A percentile compares a stretch with the other conserved stretches of the same genome.
Evolutionary conservation across 1,140 invertebrate genomes (phyloP).

Genomic region (Bombus haemorrhoidalis): DNA sequence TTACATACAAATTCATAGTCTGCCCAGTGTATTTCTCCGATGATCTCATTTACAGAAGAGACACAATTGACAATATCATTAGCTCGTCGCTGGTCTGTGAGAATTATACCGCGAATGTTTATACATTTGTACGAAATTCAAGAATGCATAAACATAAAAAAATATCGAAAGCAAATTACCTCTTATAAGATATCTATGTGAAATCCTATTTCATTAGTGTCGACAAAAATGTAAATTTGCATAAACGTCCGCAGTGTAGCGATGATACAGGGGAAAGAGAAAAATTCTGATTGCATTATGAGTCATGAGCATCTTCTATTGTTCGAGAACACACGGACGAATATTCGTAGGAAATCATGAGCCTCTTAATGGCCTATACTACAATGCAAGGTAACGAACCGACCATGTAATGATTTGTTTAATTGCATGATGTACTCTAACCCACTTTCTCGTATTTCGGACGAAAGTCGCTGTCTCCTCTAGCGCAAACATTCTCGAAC

Average conservation of each 20-base stretch:
- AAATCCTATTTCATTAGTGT: too few relatives aligned
- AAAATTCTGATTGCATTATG: not conserved
- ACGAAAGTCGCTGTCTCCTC: not conserved
- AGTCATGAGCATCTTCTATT: not conserved
- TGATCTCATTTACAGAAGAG: not conserved
- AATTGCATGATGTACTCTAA: not conserved
- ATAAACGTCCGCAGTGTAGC: too few relatives aligned
- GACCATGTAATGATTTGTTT: conserved; percentile 21
- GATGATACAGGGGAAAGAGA: not conserved
- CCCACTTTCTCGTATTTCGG: conserved; percentile 4
- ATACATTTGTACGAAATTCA: not conserved
- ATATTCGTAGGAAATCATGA: not conserved
- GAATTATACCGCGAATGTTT: not conserved
- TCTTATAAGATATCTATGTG: too few relatives aligned
- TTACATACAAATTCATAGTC: too few relatives aligned
- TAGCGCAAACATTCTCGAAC: not conserved
- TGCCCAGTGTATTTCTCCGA: too few relatives aligned
- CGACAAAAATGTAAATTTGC: too few relatives aligned
- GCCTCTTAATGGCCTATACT: not conserved
- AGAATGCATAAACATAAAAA: not conserved
- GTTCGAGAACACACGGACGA: not conserved
- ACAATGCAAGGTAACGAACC: not conserved
- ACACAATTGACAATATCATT: not conserved
- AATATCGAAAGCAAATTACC: not conserved
- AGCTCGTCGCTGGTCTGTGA: too few relatives aligned